Conservation (phyloP, 2,113 vertebrate genomes). For the Dendrocopos noguchii region DNA sequence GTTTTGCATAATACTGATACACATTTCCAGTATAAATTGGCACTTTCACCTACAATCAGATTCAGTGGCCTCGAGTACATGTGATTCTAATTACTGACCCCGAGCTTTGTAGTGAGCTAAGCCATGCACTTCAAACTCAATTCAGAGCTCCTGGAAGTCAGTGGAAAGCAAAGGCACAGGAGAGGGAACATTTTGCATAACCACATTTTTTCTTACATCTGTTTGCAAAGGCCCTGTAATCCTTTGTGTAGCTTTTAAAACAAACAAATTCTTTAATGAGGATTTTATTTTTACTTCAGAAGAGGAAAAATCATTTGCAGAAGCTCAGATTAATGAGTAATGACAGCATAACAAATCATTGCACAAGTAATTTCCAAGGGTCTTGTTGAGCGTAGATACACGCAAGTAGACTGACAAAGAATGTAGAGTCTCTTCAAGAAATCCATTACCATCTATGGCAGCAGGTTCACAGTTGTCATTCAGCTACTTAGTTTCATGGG, state of each 20-base stretch:
- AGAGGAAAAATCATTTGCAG: constrained; percentile 51
- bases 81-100: constrained; percentile 57
- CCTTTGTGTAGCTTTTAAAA: constrained; percentile 55
- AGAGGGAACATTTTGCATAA: constrained; percentile 39
- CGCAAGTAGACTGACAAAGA: background rate
- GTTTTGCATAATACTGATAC: background rate
- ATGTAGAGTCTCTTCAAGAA: background rate
- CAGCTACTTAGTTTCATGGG: background rate
- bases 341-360: constrained; percentile 46
- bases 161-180: background rate
- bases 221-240: constrained; percentile 43
- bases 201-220: constrained; percentile 38
- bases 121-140: background rate
- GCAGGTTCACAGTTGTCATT: constrained; percentile 8
- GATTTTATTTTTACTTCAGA: constrained; percentile 52
- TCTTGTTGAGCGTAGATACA: background rate
- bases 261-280: constrained; percentile 61
- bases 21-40: constrained; percentile 11
- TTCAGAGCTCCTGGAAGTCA: constrained; percentile 45
- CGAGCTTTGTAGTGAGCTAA: constrained; percentile 32
- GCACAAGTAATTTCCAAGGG: constrained; percentile 9
- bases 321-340: constrained; percentile 54
- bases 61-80: background rate
- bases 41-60: constrained; percentile 15
- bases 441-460: constrained; percentile 15